Percentiles rank a stretch among this genome's conserved stretches.
phyloP scores from a whole-genome alignment of 2,113 vertebrate species.

The Xiphophorus maculatus region DNA sequence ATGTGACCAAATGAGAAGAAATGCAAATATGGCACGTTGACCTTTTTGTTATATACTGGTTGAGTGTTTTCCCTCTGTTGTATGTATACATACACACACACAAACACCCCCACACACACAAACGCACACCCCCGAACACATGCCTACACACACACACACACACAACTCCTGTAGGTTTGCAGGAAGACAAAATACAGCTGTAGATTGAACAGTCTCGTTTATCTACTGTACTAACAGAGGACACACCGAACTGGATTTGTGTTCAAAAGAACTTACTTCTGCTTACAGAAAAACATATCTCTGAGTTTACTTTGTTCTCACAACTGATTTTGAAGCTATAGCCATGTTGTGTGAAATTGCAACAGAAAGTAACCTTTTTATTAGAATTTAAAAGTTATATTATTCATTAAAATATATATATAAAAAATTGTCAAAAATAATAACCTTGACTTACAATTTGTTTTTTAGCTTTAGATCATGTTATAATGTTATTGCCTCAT shows the following conservation, averaged over 20 bases:
- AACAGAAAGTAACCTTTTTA: too few species aligned
- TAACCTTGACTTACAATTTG: too few species aligned
- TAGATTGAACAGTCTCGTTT: too few species aligned
- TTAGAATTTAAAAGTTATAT: too few species aligned
- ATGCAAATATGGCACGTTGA: slow-evolving; percentile 41
- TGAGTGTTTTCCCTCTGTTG: slow-evolving; percentile 13
- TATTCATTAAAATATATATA: too few species aligned
- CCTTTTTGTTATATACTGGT: slow-evolving; percentile 36
- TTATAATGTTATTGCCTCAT: too few species aligned
- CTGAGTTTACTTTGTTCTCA: background rate
- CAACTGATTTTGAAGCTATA: background rate
- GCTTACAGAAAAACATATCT: background rate
- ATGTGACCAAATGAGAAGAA: background rate
- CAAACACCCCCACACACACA: too few species aligned
- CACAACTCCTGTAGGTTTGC: slow-evolving; percentile 24
- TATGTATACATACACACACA: background rate
- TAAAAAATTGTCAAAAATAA: too few species aligned
- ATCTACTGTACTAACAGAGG: too few species aligned
- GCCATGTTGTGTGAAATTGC: background rate
- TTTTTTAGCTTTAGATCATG: too few species aligned
- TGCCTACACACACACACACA: background rate
- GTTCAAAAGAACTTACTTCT: background rate
- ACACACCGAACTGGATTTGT: too few species aligned
- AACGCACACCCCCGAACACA: background rate
- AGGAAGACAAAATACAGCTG: slow-evolving; percentile 4